Conservation (phyloP, 2,113 vertebrate species). For the Zonotrichia leucophrys region DNA sequence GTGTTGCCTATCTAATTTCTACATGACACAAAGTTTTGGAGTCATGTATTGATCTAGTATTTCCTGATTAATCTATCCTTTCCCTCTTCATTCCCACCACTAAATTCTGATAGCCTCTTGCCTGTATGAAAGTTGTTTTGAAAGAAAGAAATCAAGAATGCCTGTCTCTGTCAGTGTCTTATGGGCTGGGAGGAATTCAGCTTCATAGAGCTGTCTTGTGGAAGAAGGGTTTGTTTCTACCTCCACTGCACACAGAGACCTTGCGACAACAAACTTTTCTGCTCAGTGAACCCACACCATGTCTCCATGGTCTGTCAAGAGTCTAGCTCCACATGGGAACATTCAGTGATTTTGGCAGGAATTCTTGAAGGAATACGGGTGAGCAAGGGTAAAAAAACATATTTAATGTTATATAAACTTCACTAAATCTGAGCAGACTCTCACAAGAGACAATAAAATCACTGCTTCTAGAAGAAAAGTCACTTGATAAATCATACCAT, state of each 20-base stretch:
- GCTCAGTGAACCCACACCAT: not conserved
- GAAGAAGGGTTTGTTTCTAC: not conserved
- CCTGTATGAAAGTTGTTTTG: not conserved
- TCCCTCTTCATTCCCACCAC: not conserved
- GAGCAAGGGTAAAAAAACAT: not conserved
- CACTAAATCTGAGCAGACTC: not conserved
- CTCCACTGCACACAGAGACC: not conserved
- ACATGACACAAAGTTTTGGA: not conserved
- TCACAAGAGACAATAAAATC: not conserved
- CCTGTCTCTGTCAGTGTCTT: not conserved
- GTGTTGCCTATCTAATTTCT: not conserved
- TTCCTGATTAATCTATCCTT: not conserved
- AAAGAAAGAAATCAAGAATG: not conserved
- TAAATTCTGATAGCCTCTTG: not conserved
- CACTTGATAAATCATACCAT: not conserved
- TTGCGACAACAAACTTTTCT: not conserved
- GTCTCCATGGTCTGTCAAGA: not conserved
- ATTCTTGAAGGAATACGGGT: not conserved
- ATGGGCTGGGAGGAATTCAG: not conserved
- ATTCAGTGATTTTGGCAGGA: not conserved
- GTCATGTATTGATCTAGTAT: not conserved
- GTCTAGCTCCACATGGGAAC: not conserved
- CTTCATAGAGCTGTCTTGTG: not conserved
- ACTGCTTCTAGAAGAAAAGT: not conserved
- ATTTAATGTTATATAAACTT: not conserved